Percentiles rank a stretch among this genome's conserved stretches.
Evolutionary conservation across 1,140 invertebrate genomes (phyloP).

Genomic region (Cheumatopsyche charites): DNA sequence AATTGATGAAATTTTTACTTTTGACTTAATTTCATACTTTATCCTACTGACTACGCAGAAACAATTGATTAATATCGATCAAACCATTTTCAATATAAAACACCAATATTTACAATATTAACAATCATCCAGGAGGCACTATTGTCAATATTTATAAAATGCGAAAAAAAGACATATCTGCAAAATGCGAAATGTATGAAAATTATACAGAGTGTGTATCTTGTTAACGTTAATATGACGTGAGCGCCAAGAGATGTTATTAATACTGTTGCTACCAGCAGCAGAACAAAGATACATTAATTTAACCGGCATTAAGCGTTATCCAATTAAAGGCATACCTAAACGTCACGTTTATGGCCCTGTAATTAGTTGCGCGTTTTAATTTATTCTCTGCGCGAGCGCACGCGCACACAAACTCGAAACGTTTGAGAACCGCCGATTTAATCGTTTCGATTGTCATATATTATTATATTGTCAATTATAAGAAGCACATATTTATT

Average conservation of each 20-base stretch:
- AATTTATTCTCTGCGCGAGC: slow-evolving; percentile 30
- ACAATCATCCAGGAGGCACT: too few relatives aligned
- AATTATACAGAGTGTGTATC: slow-evolving; percentile 8
- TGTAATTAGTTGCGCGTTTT: slow-evolving; percentile 37
- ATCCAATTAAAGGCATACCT: slow-evolving; percentile 44
- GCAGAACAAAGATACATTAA: slow-evolving; percentile 35
- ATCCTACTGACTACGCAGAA: too few relatives aligned
- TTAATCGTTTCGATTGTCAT: neutral
- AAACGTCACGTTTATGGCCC: slow-evolving; percentile 35
- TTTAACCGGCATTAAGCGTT: slow-evolving; percentile 38
- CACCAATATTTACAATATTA: too few relatives aligned
- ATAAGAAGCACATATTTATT: too few relatives aligned
- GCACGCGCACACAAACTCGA: neutral
- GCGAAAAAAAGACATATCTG: too few relatives aligned
- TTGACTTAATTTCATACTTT: too few relatives aligned
- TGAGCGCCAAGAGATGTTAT: slow-evolving; percentile 36
- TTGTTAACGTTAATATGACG: slow-evolving; percentile 36
- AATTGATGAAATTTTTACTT: too few relatives aligned
- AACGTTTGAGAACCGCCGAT: slow-evolving; percentile 6
- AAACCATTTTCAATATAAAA: too few relatives aligned
- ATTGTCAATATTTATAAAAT: too few relatives aligned
- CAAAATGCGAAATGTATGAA: neutral
- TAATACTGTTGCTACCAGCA: slow-evolving; percentile 29
- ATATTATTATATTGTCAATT: too few relatives aligned
- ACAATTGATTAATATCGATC: too few relatives aligned